A percentile compares a stretch with the other conserved stretches of the same genome.
These are phyloP conservation scores for Hozukius guyotensis DNA, from an alignment of 2,797 vertebrate genomes.

Conservation along the genomic window DNA sequence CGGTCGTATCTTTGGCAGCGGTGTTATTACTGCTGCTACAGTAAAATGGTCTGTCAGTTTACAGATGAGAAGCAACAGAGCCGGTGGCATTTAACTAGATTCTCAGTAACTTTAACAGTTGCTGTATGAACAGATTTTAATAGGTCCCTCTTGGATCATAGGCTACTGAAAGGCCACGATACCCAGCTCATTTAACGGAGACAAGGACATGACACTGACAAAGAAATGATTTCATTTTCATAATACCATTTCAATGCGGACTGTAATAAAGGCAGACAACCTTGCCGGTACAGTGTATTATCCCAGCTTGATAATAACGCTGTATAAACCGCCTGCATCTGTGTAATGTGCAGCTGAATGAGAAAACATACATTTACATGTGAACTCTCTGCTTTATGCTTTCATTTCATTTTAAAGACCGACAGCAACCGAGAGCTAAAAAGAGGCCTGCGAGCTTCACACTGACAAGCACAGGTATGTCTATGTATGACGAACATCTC, in stretches of 20 bases:
- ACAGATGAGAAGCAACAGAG: conserved; percentile 73
- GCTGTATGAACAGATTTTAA: conserved; percentile 77
- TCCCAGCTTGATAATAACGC: conserved; percentile 3
- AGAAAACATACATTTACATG: background rate
- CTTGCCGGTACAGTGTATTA: background rate
- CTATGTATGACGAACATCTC: conserved; percentile 13
- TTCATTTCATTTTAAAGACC: conserved; percentile 3
- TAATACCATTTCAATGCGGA: conserved; percentile 51
- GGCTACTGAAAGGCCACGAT: conserved; percentile 71
- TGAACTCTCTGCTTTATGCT: background rate
- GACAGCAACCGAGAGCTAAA: background rate
- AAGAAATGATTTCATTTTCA: conserved; percentile 56
- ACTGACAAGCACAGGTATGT: conserved; percentile 20
- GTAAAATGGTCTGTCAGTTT: conserved; percentile 71
- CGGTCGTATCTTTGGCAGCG: conserved; percentile 40
- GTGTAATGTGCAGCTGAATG: background rate
- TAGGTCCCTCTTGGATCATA: conserved; percentile 75
- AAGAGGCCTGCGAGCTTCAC: background rate
- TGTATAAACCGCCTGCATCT: background rate
- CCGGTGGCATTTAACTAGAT: conserved; percentile 76
- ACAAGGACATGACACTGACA: conserved; percentile 58
- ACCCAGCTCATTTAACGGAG: conserved; percentile 73
- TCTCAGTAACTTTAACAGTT: conserved; percentile 72
- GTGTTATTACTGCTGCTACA: conserved; percentile 56
- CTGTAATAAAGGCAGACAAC: conserved; percentile 45